Conservation (phyloP, 2,797 vertebrate genomes). For the Acanthiza pusilla region DNA sequence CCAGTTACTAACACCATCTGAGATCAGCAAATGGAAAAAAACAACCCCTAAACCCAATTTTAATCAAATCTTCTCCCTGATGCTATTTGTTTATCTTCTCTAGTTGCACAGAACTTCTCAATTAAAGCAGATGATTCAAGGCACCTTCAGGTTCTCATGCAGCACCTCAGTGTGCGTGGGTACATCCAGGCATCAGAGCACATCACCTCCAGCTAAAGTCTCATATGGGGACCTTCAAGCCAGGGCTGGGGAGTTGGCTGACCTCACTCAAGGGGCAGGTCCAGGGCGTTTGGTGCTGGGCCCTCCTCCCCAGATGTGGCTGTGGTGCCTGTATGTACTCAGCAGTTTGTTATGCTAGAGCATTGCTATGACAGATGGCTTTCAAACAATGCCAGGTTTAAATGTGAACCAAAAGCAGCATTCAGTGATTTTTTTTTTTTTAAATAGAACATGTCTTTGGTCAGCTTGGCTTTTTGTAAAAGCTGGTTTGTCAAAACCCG, state of each 20-base stretch:
- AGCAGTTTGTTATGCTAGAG: background rate
- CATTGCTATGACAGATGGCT: constrained; percentile 41
- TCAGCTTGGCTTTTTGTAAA: constrained; percentile 11
- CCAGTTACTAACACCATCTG: background rate
- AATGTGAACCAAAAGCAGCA: constrained; percentile 50
- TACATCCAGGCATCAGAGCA: background rate
- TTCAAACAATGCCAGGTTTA: constrained; percentile 59
- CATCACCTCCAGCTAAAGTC: background rate
- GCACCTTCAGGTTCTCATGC: background rate
- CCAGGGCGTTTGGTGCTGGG: background rate
- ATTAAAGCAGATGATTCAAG: background rate
- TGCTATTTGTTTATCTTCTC: background rate
- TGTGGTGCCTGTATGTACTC: background rate
- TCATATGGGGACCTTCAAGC: background rate
- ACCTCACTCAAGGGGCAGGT: background rate
- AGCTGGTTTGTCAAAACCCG: background rate
- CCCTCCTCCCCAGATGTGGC: background rate
- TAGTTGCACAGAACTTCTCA: background rate
- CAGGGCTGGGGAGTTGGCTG: background rate
- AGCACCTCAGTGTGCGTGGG: background rate
- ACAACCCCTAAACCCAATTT: background rate
- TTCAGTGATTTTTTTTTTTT: background rate
- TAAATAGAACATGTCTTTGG: background rate
- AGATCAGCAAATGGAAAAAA: constrained; percentile 1
- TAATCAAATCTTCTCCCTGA: background rate